A percentile compares a stretch with the other conserved stretches of the same genome.
These are phyloP conservation scores for Selenia dentaria DNA, from an alignment of 2,888 invertebrate genomes.

Conservation along the genomic window DNA sequence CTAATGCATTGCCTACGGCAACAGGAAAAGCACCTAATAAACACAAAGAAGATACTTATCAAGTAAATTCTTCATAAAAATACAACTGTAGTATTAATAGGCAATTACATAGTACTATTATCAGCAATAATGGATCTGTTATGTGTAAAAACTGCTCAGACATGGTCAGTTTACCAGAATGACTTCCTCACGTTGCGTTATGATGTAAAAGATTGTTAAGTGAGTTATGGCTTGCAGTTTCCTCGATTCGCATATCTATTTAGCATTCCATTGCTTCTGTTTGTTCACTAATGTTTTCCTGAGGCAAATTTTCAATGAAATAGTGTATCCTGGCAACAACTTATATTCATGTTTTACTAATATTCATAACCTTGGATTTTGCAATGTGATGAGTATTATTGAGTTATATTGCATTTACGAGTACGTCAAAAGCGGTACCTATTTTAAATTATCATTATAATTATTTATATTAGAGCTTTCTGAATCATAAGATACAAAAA, in stretches of 20 bases:
- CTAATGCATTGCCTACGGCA: constrained; percentile 1
- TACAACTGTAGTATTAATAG: constrained; percentile 39
- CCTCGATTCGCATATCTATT: constrained; percentile 51
- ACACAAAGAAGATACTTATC: constrained; percentile 27
- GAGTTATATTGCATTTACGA: too few relatives aligned
- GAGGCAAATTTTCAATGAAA: constrained; percentile 25
- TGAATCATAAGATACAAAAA: too few relatives aligned
- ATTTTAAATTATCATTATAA: too few relatives aligned
- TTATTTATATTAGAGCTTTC: too few relatives aligned
- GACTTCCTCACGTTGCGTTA: constrained; percentile 48
- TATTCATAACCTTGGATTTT: too few relatives aligned
- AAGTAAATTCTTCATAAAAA: constrained; percentile 27
- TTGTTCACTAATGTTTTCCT: constrained; percentile 46
- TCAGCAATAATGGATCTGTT: constrained; percentile 30
- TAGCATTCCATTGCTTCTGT: constrained; percentile 46
- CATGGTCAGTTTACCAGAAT: constrained; percentile 54
- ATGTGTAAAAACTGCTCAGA: constrained; percentile 36
- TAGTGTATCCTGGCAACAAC: too few relatives aligned
- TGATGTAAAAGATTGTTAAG: constrained; percentile 48
- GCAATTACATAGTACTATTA: constrained; percentile 38
- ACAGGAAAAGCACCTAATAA: constrained; percentile 18
- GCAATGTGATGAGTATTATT: too few relatives aligned
- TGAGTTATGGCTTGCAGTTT: constrained; percentile 51
- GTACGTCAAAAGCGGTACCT: too few relatives aligned
- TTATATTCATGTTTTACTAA: too few relatives aligned